Evolutionary conservation across 2,797 vertebrate species (phyloP), one percentile per base, ranked within the genome.

Genomic region (Clarias laeviceps): DNA sequence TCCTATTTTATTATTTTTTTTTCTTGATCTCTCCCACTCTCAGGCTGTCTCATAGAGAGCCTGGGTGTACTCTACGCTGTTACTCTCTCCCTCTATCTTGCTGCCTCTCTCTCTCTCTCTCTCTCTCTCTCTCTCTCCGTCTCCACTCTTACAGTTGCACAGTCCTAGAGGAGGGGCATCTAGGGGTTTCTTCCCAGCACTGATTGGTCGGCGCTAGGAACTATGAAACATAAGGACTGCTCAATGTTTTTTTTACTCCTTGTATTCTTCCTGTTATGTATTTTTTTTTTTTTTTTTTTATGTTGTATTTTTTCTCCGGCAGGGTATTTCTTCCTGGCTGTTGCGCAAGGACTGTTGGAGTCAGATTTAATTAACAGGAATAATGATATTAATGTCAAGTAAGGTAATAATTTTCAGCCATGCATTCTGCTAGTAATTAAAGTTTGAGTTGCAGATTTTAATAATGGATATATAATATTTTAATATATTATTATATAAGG

Each of bases 191-290:
- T 91, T 66, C 83, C 69, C 24, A 88, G 5, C 82, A 79, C 82
- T 88, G 91, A 93, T 93, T 94, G 94, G 94, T 80, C 86, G 86
- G 74, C 56, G 61, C 72, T 18, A 72, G 70, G 34, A 15, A 73
- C 88, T 88, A 88, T 91, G 90, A 89, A 88, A 92, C 90, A 91
- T 88, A 90, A 88, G 88, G 88, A 84, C 84, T 87, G 84, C 59
- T 79, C 79, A 54, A 66, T 73, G 79, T 83, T 80, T 86, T 84
- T 5, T 14, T 65, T 5, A 8, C 54, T 66, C 29, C 54, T 59
- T 80, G 27, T 83, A 34, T 84, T 79, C n/a, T 3, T 70, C 59
- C 56, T 84, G 18, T 87, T 82, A 85, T 80, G 85, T 66, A 76
- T 83, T 82, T 29, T 81, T 76, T 83, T 82, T 54, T 57, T 37